Evolutionary conservation across 2,797 vertebrate genomes (phyloP).

Genomic region (Urocyon cinereoargenteus): DNA sequence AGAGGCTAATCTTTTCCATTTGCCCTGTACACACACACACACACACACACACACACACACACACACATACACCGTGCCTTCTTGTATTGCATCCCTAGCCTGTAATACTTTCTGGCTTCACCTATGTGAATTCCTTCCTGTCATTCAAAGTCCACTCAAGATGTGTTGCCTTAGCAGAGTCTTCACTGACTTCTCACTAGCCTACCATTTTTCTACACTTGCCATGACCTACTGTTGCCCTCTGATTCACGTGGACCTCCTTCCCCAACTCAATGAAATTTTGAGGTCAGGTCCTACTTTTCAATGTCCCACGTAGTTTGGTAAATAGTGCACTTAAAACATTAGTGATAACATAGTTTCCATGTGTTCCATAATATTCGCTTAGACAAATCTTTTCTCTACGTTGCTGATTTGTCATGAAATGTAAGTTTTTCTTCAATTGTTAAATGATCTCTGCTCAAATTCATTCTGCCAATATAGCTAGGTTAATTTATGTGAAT

Average conservation of each 20-base stretch:
- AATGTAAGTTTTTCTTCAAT: not conserved
- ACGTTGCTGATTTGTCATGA: conserved; percentile 5
- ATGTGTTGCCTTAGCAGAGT: not conserved
- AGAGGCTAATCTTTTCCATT: not conserved
- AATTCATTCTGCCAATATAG: not conserved
- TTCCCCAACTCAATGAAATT: not conserved
- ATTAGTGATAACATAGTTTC: not conserved
- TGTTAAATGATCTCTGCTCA: not conserved
- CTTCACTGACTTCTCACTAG: not conserved
- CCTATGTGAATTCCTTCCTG: not conserved
- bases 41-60: not conserved
- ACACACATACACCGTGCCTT: not conserved
- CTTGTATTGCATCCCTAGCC: not conserved
- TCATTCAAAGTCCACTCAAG: not conserved
- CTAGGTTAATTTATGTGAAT: not conserved
- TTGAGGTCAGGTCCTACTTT: not conserved
- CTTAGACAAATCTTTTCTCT: not conserved
- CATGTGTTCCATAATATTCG: not conserved
- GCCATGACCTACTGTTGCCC: not conserved
- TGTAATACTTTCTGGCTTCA: not conserved
- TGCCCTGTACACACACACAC: not conserved
- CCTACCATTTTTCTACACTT: not conserved
- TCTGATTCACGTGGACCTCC: not conserved
- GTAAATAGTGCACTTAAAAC: not conserved
- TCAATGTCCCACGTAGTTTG: not conserved